Evolutionary conservation across 2,888 invertebrate species (phyloP).

Genomic region (Stenichneumon culpator): DNA sequence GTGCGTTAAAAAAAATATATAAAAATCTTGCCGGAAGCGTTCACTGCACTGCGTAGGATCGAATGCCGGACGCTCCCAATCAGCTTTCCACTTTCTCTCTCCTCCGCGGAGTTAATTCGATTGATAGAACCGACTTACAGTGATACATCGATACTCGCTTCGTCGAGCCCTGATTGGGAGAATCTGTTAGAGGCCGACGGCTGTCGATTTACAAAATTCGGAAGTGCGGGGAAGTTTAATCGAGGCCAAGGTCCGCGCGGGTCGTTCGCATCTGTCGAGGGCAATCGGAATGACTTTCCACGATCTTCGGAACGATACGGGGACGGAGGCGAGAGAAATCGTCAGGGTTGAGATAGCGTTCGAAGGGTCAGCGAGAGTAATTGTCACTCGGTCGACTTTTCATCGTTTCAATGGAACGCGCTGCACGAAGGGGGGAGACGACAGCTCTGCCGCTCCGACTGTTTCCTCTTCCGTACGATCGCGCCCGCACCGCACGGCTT

Average conservation of each 20-base stretch:
- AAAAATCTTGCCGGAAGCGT: not conserved
- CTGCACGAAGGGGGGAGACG: not conserved
- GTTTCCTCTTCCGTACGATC: constrained; percentile 46
- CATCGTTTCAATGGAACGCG: constrained; percentile 32
- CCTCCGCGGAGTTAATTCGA: not conserved
- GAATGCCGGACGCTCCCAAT: not conserved
- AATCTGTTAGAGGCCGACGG: not conserved
- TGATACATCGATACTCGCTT: not conserved
- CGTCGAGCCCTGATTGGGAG: not conserved
- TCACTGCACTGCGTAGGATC: not conserved
- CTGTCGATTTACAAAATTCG: constrained; percentile 13
- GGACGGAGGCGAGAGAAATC: constrained; percentile 33
- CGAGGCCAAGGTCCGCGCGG: not conserved
- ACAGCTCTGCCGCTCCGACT: not conserved
- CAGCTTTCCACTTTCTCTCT: not conserved
- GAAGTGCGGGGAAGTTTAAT: not conserved
- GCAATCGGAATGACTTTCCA: not conserved
- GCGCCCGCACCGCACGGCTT: constrained; percentile 6
- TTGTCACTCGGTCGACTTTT: constrained; percentile 40
- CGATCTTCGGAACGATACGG: not conserved
- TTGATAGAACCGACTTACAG: not conserved
- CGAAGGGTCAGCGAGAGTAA: constrained; percentile 40
- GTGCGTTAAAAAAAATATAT: not conserved
- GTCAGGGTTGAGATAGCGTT: not conserved
- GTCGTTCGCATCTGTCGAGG: not conserved